Evolutionary conservation across 2,113 vertebrate species (phyloP), one percentile per base, ranked within the genome.

Genomic region (Periophthalmus modestus): DNA sequence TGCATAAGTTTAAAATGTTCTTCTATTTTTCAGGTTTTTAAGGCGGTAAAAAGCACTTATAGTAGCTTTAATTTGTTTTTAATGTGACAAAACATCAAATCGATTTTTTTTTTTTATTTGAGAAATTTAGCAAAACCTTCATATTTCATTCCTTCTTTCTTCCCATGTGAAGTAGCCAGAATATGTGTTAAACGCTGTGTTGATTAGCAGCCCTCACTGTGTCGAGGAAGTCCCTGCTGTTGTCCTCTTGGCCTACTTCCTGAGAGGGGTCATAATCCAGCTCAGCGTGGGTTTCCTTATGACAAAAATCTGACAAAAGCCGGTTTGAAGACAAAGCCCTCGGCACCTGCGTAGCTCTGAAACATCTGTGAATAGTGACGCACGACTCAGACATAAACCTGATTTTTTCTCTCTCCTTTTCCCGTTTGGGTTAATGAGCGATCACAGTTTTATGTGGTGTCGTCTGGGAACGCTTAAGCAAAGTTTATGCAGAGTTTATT

Each of bases 191-290:
- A 15, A 7, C 11, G 21, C 55, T 13, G 2, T 14, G 12, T 7
- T 24, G 55, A 58, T 24, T 58, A 12, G 6, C 21, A 5, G 55
- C n/a, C 11, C 21, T 57, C 55, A 57, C 2, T 67, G 39, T 68
- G 46, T 21, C 43, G 46, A 84, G 86, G 83, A 83, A 87, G 85
- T 85, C 19, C 13, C 70, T 66, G 78, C 75, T 68, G 48, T 82
- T 34, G 24, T 74, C 73, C 80, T 72, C 43, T 73, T 71, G 74
- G 43, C 74, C 39, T 73, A 18, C 69, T 86, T 91, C 88, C 82
- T 82, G 86, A 83, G 19, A 55, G 72, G 71, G 77, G 77, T 81
- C 77, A 85, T 77, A 84, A 79, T 74, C 58, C 70, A 58, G 48
- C 58, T 7, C 39, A 18, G 74, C 54, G 7, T 68, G 65, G 55